These are phyloP conservation scores for Drosophila nigricruria DNA, from an alignment of 2,888 invertebrate species.

Conservation along the genomic window DNA sequence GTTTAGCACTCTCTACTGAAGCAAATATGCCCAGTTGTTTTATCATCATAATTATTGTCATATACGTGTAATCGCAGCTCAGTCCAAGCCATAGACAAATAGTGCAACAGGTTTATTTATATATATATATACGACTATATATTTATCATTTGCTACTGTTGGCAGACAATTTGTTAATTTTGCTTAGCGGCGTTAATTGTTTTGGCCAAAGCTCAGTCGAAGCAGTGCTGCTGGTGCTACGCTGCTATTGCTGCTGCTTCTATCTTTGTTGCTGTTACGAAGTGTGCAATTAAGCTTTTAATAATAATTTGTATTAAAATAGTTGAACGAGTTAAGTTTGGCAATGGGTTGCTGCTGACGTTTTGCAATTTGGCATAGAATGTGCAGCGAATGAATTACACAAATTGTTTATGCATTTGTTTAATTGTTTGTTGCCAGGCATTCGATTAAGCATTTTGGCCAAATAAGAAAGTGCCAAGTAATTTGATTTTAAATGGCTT, in stretches of 20 bases:
- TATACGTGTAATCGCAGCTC: conserved; percentile 18
- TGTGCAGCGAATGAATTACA: conserved; percentile 47
- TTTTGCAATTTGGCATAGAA: conserved; percentile 73
- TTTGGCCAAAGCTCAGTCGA: conserved; percentile 64
- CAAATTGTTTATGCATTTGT: conserved; percentile 35
- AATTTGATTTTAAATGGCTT: neutral
- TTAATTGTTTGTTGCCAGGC: conserved; percentile 9
- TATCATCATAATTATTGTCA: conserved; percentile 45
- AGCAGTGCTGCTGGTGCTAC: conserved; percentile 16
- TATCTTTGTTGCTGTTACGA: conserved; percentile 20
- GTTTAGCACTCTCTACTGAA: neutral
- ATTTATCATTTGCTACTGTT: conserved; percentile 30
- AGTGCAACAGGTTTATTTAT: conserved; percentile 67
- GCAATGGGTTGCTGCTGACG: conserved; percentile 60
- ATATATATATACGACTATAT: conserved; percentile 1
- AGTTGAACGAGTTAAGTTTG: conserved; percentile 66
- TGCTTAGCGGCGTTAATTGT: conserved; percentile 67
- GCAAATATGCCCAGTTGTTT: conserved; percentile 4
- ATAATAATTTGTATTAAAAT: conserved; percentile 72
- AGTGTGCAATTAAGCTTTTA: conserved; percentile 71
- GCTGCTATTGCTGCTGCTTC: conserved; percentile 20
- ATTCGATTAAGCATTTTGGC: conserved; percentile 2
- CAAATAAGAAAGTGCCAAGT: conserved; percentile 6
- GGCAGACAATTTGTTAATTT: conserved; percentile 67
- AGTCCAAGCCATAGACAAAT: conserved; percentile 37